Percentiles rank a stretch among this genome's conserved stretches.
Evolutionary conservation across 2,797 vertebrate species (phyloP).

Genomic region (Xenentodon cancila): DNA sequence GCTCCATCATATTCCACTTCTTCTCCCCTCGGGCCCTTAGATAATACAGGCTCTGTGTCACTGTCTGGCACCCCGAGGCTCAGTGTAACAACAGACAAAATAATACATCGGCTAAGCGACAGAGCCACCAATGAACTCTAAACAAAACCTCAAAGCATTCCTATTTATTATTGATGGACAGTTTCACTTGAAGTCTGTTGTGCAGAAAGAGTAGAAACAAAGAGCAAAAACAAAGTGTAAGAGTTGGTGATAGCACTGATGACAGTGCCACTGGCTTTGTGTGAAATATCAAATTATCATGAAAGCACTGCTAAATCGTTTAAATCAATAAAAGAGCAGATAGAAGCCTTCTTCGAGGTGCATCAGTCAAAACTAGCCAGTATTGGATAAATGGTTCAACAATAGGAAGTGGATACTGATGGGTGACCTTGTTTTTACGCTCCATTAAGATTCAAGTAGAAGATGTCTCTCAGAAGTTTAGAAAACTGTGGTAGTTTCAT

Average conservation of each 20-base stretch:
- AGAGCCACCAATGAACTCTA: constrained; percentile 47
- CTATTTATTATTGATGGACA: constrained; percentile 68
- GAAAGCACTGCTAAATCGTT: background rate
- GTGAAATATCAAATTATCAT: no score
- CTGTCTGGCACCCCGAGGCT: constrained; percentile 27
- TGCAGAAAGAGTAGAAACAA: constrained; percentile 28
- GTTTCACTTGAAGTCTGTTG: constrained; percentile 49
- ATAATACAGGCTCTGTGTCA: constrained; percentile 35
- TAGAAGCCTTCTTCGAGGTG: background rate
- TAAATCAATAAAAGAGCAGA: background rate
- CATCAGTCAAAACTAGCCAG: background rate
- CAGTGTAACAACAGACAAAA: constrained; percentile 49
- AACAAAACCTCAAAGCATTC: constrained; percentile 62
- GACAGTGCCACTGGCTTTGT: constrained; percentile 23
- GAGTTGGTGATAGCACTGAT: constrained; percentile 17
- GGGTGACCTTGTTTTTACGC: constrained; percentile 18
- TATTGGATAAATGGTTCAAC: constrained; percentile 7
- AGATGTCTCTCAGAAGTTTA: background rate
- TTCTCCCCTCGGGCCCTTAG: constrained; percentile 33
- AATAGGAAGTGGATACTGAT: background rate
- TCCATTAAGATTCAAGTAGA: background rate
- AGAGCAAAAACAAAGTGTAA: background rate
- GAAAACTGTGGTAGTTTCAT: background rate
- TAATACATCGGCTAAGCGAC: constrained; percentile 49
- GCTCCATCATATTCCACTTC: constrained; percentile 46